Evolutionary conservation across 2,888 invertebrate species (phyloP).

Genomic region (Holacanthella duospinosa): DNA sequence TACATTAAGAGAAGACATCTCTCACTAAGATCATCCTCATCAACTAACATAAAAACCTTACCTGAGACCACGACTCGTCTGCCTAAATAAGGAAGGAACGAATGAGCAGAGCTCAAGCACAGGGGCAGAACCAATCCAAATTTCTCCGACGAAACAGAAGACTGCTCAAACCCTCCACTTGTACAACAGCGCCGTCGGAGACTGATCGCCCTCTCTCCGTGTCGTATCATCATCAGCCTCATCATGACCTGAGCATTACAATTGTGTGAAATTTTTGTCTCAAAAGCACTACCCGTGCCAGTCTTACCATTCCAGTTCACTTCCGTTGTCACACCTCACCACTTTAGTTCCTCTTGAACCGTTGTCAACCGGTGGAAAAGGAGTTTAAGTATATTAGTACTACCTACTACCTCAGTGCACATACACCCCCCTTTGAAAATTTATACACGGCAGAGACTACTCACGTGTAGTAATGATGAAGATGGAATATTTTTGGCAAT

Average conservation of each 20-base stretch:
- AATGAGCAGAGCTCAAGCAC: background rate
- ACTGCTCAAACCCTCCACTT: no score
- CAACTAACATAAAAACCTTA: no score
- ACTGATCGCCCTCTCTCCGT: background rate
- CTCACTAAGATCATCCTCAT: slow-evolving; percentile 13
- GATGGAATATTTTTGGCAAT: no score
- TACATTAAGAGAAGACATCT: slow-evolving; percentile 34
- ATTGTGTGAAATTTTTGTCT: slow-evolving; percentile 2
- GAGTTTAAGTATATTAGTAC: no score
- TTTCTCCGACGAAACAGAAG: no score
- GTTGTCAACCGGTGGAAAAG: no score
- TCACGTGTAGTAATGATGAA: no score
- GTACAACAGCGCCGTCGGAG: no score
- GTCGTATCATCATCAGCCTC: background rate
- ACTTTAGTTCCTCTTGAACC: background rate
- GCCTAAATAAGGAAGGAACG: background rate
- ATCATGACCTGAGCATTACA: slow-evolving; percentile 3
- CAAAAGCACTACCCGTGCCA: background rate
- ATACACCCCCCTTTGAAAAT: no score
- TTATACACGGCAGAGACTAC: no score
- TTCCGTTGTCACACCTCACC: slow-evolving; percentile 1
- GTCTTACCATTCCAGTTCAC: background rate
- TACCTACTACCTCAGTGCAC: no score
- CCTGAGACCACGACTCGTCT: background rate
- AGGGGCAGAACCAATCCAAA: background rate